A percentile compares a stretch with the other conserved stretches of the same genome.
Conservation (phyloP, 2,113 vertebrate species). For the Menura novaehollandiae region DNA sequence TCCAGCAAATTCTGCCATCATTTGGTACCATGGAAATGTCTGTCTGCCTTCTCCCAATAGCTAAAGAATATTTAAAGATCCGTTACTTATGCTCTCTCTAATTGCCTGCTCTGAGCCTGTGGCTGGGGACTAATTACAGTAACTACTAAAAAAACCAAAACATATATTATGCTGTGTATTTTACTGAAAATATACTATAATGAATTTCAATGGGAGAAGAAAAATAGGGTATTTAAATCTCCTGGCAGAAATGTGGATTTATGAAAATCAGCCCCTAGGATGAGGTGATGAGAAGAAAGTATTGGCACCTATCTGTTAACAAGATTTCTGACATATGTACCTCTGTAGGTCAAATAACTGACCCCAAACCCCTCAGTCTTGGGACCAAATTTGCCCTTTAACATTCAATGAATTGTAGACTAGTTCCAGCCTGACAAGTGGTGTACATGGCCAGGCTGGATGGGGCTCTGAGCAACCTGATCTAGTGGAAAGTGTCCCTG, state of each 20-base stretch:
- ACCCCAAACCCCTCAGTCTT: not conserved
- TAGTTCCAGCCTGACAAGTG: not conserved
- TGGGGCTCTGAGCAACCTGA: not conserved
- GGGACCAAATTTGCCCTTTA: not conserved
- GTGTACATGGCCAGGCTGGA: not conserved
- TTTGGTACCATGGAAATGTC: not conserved
- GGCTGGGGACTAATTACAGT: conserved; percentile 80
- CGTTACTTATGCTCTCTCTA: not conserved
- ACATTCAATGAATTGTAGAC: not conserved
- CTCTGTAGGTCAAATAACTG: not conserved
- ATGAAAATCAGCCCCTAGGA: not conserved
- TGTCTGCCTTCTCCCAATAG: not conserved
- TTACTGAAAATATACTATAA: not conserved
- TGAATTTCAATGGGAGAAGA: conserved; percentile 7
- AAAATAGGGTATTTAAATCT: not conserved
- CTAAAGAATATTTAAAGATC: not conserved
- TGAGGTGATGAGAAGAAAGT: not conserved
- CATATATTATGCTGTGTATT: not conserved
- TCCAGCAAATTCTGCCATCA: not conserved
- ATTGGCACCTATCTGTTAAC: not conserved
- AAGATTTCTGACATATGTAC: not conserved
- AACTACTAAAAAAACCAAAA: conserved; percentile 49
- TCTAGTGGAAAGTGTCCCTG: not conserved
- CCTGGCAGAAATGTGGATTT: not conserved
- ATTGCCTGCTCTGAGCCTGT: not conserved